These are phyloP conservation scores for Myotis myotis DNA, from an alignment of 2,797 vertebrate species.

Conservation along the genomic window DNA sequence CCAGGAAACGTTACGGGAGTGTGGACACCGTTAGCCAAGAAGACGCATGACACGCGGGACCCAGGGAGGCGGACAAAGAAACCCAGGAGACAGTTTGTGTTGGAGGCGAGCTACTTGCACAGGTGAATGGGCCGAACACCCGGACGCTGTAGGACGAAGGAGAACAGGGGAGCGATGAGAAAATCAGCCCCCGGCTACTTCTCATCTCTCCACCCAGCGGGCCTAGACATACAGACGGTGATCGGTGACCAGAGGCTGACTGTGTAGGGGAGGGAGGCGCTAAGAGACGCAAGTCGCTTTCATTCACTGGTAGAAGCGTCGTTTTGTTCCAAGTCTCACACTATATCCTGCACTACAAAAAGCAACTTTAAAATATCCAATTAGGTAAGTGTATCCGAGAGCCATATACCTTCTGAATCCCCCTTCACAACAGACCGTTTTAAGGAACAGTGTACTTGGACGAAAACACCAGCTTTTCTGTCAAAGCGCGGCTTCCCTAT, in stretches of 20 bases:
- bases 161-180: background rate
- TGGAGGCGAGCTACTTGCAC: background rate
- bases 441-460: background rate
- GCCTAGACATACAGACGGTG: background rate
- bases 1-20: background rate
- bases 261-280: background rate
- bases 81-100: background rate
- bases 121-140: background rate
- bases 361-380: background rate
- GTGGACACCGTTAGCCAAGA: background rate
- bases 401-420: background rate
- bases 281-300: background rate
- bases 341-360: background rate
- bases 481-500: background rate
- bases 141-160: background rate
- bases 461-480: background rate
- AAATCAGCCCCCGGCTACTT: background rate
- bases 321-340: background rate
- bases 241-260: background rate
- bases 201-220: background rate
- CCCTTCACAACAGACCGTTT: background rate
- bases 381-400: background rate
- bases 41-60: background rate
- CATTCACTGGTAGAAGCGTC: background rate
- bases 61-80: background rate